Conservation (phyloP, 2,888 invertebrate genomes). For the Trichogramma evanescens region DNA sequence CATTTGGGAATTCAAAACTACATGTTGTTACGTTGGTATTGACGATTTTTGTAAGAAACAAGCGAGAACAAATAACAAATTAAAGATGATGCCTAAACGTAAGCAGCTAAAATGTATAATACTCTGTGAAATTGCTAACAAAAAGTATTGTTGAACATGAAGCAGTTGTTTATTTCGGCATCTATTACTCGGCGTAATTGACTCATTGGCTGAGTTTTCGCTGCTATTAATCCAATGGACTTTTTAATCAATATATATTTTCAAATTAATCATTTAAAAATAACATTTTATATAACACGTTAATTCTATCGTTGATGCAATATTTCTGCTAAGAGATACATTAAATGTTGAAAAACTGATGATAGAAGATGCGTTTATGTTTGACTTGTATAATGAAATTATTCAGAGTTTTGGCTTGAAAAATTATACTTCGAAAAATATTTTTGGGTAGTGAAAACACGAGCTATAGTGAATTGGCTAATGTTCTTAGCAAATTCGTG, state of each 20-base stretch:
- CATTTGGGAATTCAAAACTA: slow-evolving; percentile 26
- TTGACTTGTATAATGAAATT: no score
- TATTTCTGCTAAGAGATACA: no score
- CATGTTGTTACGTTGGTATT: slow-evolving; percentile 28
- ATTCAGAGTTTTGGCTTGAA: no score
- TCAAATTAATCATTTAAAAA: no score
- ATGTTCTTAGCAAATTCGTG: slow-evolving; percentile 6
- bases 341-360: no score
- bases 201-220: slow-evolving; percentile 25
- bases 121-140: slow-evolving; percentile 24
- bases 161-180: slow-evolving; percentile 40
- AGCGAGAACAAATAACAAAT: slow-evolving; percentile 17
- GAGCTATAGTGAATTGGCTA: no score
- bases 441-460: no score
- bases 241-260: no score
- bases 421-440: no score
- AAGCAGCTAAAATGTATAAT: slow-evolving; percentile 27
- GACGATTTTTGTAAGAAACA: slow-evolving; percentile 21
- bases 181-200: slow-evolving; percentile 41
- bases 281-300: no score
- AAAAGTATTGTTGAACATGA: slow-evolving; percentile 23
- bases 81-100: slow-evolving; percentile 10
- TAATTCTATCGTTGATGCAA: no score
- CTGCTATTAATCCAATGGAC: slow-evolving; percentile 1
- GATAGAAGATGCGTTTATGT: no score